These are phyloP conservation scores for Apus apus DNA, from an alignment of 2,113 vertebrate genomes.

Conservation along the genomic window DNA sequence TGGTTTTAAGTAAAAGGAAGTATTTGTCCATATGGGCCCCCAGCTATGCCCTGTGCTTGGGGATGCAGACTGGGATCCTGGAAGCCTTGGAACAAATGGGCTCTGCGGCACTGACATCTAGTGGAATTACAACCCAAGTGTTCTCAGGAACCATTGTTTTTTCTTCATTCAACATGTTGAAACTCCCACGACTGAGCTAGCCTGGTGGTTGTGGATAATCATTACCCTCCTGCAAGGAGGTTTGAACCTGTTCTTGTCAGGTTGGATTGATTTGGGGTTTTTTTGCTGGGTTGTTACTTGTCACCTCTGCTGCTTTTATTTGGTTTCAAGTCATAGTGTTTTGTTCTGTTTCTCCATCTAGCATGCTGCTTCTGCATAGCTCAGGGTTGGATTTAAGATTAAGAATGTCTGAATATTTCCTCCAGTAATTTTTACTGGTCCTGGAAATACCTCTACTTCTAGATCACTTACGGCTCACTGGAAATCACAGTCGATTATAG, in stretches of 20 bases:
- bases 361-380: not conserved
- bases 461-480: not conserved
- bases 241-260: not conserved
- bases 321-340: not conserved
- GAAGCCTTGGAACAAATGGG: not conserved
- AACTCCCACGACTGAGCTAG: not conserved
- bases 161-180: not conserved
- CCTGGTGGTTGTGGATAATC: not conserved
- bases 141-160: not conserved
- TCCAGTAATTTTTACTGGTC: not conserved
- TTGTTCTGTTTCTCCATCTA: not conserved
- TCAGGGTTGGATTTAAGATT: not conserved
- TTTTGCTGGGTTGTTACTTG: not conserved
- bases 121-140: not conserved
- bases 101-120: conserved; percentile 67
- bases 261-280: not conserved
- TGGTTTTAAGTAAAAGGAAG: not conserved
- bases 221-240: not conserved
- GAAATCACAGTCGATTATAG: not conserved
- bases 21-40: not conserved
- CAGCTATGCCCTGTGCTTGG: not conserved
- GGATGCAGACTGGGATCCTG: not conserved
- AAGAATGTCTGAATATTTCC: not conserved
- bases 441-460: not conserved
- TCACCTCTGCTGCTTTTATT: not conserved